Conservation (phyloP, 2,797 vertebrate genomes). For the Sylvia borin region DNA sequence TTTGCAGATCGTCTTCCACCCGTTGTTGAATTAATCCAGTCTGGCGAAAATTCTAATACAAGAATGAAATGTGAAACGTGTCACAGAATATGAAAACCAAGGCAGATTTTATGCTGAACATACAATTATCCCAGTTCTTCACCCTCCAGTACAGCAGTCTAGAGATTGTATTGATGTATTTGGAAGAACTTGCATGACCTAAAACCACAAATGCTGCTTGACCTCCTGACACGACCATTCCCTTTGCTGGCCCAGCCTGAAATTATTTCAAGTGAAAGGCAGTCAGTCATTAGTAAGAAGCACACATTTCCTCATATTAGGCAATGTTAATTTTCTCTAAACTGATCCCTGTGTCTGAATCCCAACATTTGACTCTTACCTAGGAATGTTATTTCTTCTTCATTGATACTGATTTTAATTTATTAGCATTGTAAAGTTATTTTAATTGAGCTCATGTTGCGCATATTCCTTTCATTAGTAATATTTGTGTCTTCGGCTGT, state of each 20-base stretch:
- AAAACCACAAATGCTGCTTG: background rate
- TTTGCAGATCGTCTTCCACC: background rate
- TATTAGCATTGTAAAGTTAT: background rate
- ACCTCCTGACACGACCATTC: background rate
- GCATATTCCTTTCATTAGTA: background rate
- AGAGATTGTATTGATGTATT: background rate
- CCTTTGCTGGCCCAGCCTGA: background rate
- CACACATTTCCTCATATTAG: background rate
- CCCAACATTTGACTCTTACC: background rate
- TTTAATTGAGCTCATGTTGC: background rate
- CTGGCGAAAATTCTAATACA: background rate
- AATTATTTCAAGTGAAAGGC: background rate
- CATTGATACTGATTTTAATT: background rate
- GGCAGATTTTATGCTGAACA: background rate
- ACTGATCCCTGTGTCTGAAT: background rate
- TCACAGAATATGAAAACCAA: background rate
- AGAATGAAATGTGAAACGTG: background rate
- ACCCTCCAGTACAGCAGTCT: background rate
- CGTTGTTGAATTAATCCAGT: background rate
- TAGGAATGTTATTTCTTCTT: background rate
- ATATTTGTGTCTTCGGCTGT: background rate
- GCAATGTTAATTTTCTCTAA: background rate
- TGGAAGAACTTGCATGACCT: background rate
- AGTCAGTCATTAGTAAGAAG: background rate
- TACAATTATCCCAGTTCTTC: background rate